phyloP scores from a whole-genome alignment of 2,888 invertebrate genomes.

The Synanthedon andrenaeformis region DNA sequence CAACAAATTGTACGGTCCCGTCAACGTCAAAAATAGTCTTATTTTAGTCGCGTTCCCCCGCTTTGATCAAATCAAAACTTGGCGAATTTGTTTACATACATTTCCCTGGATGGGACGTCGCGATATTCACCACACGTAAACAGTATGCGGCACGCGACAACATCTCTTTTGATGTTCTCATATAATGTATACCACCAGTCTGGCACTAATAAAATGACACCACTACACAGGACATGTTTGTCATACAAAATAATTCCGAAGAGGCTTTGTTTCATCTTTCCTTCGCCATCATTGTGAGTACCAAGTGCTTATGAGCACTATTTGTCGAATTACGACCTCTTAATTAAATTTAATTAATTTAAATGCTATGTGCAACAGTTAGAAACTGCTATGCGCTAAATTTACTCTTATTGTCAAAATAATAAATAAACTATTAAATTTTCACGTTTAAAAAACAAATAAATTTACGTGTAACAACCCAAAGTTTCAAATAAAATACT shows the following conservation, averaged over 20 bases:
- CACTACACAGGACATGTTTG: conserved; percentile 43
- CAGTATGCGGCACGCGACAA: conserved; percentile 37
- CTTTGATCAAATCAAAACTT: conserved; percentile 62
- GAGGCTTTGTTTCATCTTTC: neutral
- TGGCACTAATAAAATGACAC: conserved; percentile 50
- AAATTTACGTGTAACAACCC: too few species aligned
- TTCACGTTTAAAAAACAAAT: too few species aligned
- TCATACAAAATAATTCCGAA: conserved; percentile 22
- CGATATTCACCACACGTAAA: conserved; percentile 59
- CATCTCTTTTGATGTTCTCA: conserved; percentile 55
- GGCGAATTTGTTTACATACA: conserved; percentile 62
- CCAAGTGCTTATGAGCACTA: too few species aligned
- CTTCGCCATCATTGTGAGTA: too few species aligned
- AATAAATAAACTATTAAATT: too few species aligned
- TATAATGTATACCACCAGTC: conserved; percentile 16
- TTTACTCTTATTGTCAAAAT: too few species aligned
- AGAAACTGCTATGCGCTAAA: too few species aligned
- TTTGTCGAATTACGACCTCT: too few species aligned
- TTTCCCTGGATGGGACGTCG: conserved; percentile 30
- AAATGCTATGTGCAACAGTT: too few species aligned
- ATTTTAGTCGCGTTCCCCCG: conserved; percentile 40
- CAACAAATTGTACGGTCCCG: neutral
- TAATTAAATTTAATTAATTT: too few species aligned
- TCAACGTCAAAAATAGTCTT: conserved; percentile 9
- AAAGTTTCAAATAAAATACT: too few species aligned